These are phyloP conservation scores for Amiota communis DNA, from an alignment of 2,888 invertebrate species.

Conservation along the genomic window DNA sequence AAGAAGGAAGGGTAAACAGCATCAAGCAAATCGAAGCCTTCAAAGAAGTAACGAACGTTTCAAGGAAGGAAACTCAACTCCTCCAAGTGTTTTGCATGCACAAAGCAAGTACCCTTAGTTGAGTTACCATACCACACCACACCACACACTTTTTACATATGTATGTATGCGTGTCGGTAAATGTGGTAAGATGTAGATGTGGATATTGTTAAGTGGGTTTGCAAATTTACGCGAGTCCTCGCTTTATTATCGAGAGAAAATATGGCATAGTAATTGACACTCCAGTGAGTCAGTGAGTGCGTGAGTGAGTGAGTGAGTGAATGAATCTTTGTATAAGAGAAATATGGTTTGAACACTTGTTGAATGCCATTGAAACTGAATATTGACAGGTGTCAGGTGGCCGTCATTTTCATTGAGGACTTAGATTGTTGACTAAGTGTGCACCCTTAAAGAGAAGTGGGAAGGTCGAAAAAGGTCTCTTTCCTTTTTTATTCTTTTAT, in stretches of 20 bases:
- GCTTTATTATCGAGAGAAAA: slow-evolving; percentile 15
- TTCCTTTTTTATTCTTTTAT: not conserved
- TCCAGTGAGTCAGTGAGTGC: not conserved
- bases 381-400: too few species aligned
- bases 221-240: slow-evolving; percentile 22
- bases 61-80: not conserved
- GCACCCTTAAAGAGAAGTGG: not conserved
- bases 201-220: slow-evolving; percentile 17
- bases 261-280: slow-evolving; percentile 25
- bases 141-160: not conserved
- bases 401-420: not conserved
- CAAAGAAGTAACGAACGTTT: not conserved
- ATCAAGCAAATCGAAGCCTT: slow-evolving; percentile 11
- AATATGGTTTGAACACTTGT: slow-evolving; percentile 3
- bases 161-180: not conserved
- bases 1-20: too few species aligned
- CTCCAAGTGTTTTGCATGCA: slow-evolving; percentile 12
- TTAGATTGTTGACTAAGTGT: too few species aligned
- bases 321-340: not conserved
- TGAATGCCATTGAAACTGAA: slow-evolving; percentile 7
- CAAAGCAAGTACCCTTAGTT: slow-evolving; percentile 23
- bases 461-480: too few species aligned
- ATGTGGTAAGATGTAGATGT: not conserved
- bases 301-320: too few species aligned
- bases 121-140: too few species aligned